These are phyloP conservation scores for Acrocephalus arundinaceus DNA, from an alignment of 2,113 vertebrate species.

Conservation along the genomic window DNA sequence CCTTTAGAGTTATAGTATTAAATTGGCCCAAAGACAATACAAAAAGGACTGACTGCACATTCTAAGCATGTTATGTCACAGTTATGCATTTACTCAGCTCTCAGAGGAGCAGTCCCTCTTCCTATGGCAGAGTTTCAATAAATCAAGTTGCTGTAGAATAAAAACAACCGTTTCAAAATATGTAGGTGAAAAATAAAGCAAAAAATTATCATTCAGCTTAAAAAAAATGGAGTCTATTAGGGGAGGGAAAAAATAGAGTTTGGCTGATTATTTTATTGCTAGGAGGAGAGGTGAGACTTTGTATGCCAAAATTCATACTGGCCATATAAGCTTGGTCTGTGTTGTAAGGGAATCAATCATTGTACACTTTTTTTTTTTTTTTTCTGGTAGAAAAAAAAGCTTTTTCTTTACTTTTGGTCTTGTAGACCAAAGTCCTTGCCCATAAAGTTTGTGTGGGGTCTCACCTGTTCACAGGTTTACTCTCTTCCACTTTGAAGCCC, in stretches of 20 bases:
- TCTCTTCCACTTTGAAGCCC: not conserved
- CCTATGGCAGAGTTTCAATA: not conserved
- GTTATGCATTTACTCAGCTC: not conserved
- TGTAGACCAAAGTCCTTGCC: not conserved
- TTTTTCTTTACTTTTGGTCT: not conserved
- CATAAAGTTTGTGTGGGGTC: not conserved
- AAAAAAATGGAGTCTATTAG: not conserved
- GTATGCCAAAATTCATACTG: not conserved
- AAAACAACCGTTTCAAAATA: not conserved
- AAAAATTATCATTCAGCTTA: not conserved
- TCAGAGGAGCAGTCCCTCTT: not conserved
- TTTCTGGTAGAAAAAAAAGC: not conserved
- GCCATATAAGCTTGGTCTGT: not conserved
- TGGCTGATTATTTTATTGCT: not conserved
- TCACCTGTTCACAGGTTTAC: not conserved
- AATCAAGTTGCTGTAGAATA: not conserved
- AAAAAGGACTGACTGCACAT: not conserved
- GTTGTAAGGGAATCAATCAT: not conserved
- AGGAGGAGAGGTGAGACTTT: not conserved
- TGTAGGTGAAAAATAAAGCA: not conserved
- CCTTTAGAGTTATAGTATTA: not conserved
- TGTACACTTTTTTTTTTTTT: not conserved
- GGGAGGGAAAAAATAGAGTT: not conserved
- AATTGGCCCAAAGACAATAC: not conserved
- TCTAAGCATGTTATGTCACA: not conserved